Conservation (phyloP, 2,797 vertebrate species). For the Gouania willdenowi region DNA sequence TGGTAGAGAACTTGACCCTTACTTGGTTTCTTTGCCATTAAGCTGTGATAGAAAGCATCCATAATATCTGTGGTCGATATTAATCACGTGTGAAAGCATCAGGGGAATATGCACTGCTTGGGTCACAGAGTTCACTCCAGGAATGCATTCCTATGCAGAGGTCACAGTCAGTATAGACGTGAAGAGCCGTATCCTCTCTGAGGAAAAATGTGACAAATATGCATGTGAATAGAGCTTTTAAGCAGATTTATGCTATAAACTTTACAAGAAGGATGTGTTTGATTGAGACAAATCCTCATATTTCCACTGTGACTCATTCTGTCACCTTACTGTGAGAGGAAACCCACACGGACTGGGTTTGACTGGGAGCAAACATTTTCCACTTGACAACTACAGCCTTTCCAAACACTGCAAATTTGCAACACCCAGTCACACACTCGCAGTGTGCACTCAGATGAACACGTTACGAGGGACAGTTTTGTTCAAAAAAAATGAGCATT, state of each 20-base stretch:
- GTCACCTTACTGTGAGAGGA: conserved; percentile 60
- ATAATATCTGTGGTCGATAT: conserved; percentile 15
- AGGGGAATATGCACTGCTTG: conserved; percentile 31
- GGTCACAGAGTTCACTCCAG: conserved; percentile 2
- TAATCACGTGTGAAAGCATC: conserved; percentile 22
- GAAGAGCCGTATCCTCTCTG: background rate
- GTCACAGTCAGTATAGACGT: conserved; percentile 13
- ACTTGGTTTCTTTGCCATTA: background rate
- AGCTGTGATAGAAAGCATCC: background rate
- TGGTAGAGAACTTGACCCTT: background rate
- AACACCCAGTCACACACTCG: conserved; percentile 17
- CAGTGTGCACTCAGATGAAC: background rate
- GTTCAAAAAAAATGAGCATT: background rate
- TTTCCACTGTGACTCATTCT: conserved; percentile 74
- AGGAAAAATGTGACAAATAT: conserved; percentile 4
- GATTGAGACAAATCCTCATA: conserved; percentile 35
- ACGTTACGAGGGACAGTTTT: conserved; percentile 6
- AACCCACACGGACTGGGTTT: conserved; percentile 44
- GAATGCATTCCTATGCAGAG: conserved; percentile 12
- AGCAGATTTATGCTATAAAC: conserved; percentile 3
- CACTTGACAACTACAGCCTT: conserved; percentile 48
- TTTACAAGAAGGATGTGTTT: conserved; percentile 22
- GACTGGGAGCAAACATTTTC: conserved; percentile 54
- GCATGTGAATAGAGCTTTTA: conserved; percentile 11
- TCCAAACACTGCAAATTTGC: conserved; percentile 34